A percentile compares a stretch with the other conserved stretches of the same genome.
phyloP scores from a whole-genome alignment of 2,113 vertebrate genomes.

The Cryptomyrus ogoouensis region DNA sequence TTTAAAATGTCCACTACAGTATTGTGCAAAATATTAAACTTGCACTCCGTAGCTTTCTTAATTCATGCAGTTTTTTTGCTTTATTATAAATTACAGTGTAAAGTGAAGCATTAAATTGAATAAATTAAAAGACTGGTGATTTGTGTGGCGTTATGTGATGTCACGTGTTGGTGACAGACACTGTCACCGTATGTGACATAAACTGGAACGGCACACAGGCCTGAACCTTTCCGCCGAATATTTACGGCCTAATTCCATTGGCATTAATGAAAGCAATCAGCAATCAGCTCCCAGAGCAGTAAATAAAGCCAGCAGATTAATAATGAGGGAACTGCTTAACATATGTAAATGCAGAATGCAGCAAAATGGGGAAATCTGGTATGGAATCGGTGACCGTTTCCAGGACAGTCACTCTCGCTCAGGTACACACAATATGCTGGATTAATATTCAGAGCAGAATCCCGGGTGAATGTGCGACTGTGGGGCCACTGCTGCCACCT shows the following conservation, averaged over 20 bases:
- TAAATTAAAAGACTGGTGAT: not conserved
- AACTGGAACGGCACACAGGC: not conserved
- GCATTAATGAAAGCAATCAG: slow-evolving; percentile 6
- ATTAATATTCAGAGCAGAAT: not conserved
- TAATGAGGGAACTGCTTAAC: slow-evolving; percentile 4
- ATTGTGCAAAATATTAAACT: not conserved
- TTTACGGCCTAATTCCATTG: not conserved
- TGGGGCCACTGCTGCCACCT: not conserved
- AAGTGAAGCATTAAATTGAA: not conserved
- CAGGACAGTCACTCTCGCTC: not conserved
- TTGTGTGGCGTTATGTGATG: not conserved
- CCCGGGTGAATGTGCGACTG: not conserved
- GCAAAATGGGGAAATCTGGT: not conserved
- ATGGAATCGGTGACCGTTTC: not conserved
- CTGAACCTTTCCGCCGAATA: not conserved
- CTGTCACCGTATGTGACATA: not conserved
- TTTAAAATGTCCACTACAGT: not conserved
- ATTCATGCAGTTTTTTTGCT: not conserved
- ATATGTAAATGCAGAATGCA: not conserved
- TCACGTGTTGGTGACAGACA: not conserved
- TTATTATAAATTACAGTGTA: not conserved
- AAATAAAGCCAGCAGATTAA: slow-evolving; percentile 5
- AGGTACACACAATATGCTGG: not conserved
- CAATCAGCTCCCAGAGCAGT: slow-evolving; percentile 2
- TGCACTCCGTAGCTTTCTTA: not conserved